Evolutionary conservation across 2,113 vertebrate species (phyloP).

Genomic region (Catharus bicknelli): DNA sequence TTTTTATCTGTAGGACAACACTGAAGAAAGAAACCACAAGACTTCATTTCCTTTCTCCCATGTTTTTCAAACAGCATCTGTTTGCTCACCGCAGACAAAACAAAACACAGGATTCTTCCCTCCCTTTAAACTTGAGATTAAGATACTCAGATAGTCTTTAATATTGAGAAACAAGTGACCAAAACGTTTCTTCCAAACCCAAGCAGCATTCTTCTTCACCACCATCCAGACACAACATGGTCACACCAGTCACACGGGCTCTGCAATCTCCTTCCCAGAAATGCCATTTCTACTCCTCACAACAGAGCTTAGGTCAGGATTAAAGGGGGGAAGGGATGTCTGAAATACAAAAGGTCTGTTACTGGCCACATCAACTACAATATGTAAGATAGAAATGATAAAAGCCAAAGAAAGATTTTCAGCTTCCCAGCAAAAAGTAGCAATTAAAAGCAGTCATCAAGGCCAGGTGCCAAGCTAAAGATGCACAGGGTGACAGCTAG

Average conservation of each 20-base stretch:
- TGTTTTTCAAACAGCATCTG: constrained; percentile 27
- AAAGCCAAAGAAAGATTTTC: not conserved
- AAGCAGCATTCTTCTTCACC: constrained; percentile 33
- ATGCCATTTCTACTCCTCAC: not conserved
- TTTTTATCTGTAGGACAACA: not conserved
- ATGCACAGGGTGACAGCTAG: fast-evolving
- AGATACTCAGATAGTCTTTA: not conserved
- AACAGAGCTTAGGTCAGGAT: not conserved
- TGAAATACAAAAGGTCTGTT: not conserved
- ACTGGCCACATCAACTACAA: not conserved
- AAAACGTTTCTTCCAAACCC: constrained; percentile 14
- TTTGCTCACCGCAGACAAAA: constrained; percentile 21
- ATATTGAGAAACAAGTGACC: not conserved
- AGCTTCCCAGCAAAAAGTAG: not conserved
- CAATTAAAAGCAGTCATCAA: not conserved
- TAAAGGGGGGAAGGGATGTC: not conserved
- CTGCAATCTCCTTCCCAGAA: not conserved
- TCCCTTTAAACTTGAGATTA: constrained; percentile 23
- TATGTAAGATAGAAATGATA: fast-evolving
- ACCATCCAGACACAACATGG: constrained; percentile 21
- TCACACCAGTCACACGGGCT: not conserved
- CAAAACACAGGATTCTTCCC: not conserved
- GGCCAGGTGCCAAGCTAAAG: not conserved
- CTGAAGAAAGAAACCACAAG: not conserved
- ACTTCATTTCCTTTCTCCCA: constrained; percentile 29